Evolutionary conservation across 2,888 invertebrate genomes (phyloP).

Genomic region (Cyclophora albipunctata): DNA sequence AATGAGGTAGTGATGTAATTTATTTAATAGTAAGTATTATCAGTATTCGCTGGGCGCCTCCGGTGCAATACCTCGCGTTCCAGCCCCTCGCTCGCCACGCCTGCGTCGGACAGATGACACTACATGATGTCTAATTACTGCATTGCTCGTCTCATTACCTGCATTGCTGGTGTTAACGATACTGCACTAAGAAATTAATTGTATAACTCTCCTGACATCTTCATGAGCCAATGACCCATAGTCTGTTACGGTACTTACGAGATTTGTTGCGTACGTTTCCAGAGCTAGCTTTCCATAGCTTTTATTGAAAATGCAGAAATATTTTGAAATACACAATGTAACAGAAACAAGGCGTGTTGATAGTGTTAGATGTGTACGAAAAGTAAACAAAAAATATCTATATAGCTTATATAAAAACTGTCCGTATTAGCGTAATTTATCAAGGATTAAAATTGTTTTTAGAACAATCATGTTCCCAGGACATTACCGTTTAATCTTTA

Average conservation of each 20-base stretch:
- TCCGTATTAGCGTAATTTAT: slow-evolving; percentile 4
- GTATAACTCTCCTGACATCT: slow-evolving; percentile 56
- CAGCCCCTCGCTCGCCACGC: background rate
- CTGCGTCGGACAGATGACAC: background rate
- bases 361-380: too few relatives aligned
- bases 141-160: slow-evolving; percentile 11
- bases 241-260: slow-evolving; percentile 58
- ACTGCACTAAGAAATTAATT: slow-evolving; percentile 44
- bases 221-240: slow-evolving; percentile 62
- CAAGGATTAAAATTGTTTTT: slow-evolving; percentile 21
- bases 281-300: slow-evolving; percentile 15
- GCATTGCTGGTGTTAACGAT: slow-evolving; percentile 38
- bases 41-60: slow-evolving; percentile 18
- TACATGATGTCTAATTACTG: slow-evolving; percentile 15
- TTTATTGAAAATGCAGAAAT: too few relatives aligned
- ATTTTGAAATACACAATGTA: too few relatives aligned
- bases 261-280: slow-evolving; percentile 42
- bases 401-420: too few relatives aligned
- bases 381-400: too few relatives aligned
- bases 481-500: slow-evolving; percentile 36
- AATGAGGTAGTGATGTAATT: too few relatives aligned
- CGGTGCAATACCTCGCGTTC: slow-evolving; percentile 5
- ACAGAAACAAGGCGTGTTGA: too few relatives aligned
- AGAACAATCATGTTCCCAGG: slow-evolving; percentile 28
- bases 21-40: too few relatives aligned